Evolutionary conservation across 2,797 vertebrate genomes (phyloP).

Genomic region (Thaleichthys pacificus): DNA sequence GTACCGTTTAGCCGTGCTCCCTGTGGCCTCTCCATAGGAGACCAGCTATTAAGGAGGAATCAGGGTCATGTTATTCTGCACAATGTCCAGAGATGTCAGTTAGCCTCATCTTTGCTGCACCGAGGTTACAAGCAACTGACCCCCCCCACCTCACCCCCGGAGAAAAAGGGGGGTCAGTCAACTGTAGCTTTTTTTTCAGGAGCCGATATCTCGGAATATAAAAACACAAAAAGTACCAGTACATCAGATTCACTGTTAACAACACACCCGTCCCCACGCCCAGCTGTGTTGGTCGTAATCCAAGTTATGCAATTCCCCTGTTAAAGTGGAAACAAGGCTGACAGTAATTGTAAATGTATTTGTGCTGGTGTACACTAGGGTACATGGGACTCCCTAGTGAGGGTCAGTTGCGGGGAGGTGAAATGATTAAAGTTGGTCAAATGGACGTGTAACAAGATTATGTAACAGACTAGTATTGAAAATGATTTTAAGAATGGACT

Average conservation of each 20-base stretch:
- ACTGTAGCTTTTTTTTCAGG: neutral
- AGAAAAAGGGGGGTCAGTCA: neutral
- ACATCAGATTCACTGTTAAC: neutral
- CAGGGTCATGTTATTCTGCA: conserved; percentile 34
- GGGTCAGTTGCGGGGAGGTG: too few species aligned
- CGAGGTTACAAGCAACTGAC: conserved; percentile 4
- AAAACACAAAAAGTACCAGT: conserved; percentile 21
- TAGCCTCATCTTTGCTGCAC: conserved; percentile 12
- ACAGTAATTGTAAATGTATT: conserved; percentile 8
- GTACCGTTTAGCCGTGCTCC: neutral
- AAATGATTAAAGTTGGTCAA: neutral
- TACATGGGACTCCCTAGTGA: neutral
- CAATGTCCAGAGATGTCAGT: conserved; percentile 42
- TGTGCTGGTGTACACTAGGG: neutral
- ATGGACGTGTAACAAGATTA: conserved; percentile 15
- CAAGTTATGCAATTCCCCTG: conserved; percentile 29
- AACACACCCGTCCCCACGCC: neutral
- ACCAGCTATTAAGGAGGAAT: conserved; percentile 28
- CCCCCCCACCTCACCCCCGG: conserved; percentile 10
- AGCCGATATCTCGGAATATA: conserved; percentile 15
- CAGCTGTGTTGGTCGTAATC: neutral
- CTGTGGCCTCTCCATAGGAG: neutral
- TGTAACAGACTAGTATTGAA: conserved; percentile 18
- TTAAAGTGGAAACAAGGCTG: conserved; percentile 19
- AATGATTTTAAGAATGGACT: neutral